These are phyloP conservation scores for Megalonaias nervosa DNA, from an alignment of 1,140 invertebrate genomes.

Conservation along the genomic window DNA sequence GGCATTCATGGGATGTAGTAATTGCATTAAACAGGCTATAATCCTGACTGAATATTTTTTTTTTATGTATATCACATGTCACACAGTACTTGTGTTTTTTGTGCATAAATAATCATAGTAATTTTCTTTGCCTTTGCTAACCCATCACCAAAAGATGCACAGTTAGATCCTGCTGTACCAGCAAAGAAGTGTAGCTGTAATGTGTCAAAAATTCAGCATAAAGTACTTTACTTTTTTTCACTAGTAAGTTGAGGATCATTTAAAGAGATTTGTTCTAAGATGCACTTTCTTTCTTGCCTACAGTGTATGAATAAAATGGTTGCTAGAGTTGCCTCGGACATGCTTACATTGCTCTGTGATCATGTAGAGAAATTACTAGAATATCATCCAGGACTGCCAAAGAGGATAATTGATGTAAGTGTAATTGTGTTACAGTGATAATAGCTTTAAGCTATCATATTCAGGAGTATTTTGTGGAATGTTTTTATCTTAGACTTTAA, in stretches of 20 bases:
- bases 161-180: background rate
- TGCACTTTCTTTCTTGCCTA: slow-evolving; percentile 58
- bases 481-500: too few relatives aligned
- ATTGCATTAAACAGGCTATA: too few relatives aligned
- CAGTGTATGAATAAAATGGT: slow-evolving; percentile 88
- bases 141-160: background rate
- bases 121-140: background rate
- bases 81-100: too few relatives aligned
- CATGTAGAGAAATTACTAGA: slow-evolving; percentile 83
- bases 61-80: too few relatives aligned
- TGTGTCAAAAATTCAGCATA: background rate
- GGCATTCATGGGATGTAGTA: too few relatives aligned
- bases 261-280: slow-evolving; percentile 26
- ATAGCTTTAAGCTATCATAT: background rate
- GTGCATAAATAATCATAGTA: too few relatives aligned
- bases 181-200: background rate
- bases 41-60: too few relatives aligned
- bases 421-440: background rate
- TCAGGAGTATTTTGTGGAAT: too few relatives aligned
- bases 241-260: background rate
- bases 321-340: slow-evolving; percentile 90
- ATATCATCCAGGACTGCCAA: slow-evolving; percentile 84
- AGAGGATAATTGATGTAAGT: slow-evolving; percentile 81
- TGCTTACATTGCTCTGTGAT: slow-evolving; percentile 85
- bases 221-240: background rate